Base-by-base conservation (phyloP, 2,888 invertebrate species). In the Clanis bilineata region DNA sequence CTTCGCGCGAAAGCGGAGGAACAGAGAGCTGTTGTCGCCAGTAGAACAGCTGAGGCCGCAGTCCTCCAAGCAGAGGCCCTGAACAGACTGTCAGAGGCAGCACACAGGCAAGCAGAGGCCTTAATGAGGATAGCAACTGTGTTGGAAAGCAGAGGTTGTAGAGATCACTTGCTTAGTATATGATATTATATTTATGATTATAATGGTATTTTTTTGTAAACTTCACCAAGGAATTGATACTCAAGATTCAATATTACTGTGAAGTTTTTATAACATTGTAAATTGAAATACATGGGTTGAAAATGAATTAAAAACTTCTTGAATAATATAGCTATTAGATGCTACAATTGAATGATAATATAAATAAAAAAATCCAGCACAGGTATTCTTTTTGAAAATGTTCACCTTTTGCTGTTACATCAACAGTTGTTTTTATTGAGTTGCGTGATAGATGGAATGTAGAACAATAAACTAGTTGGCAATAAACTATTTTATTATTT, bases 1-100 rank as follows among this genome's bases (percentile, higher is more conserved):
- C 69, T 74, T 12, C 70, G 85, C 41, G 87, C 87, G 0, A 82
- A 78, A 25, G 87, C 88, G 0, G 87, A 85, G 38, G 80, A 83
- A 58, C 72, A 76, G 12, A 69, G 82, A 2, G 82, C 78, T 0
- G 64, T 60, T 0, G 76, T 78, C 0, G 77, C 84, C 0, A 70
- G 71, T 0, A 82, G 79, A 56, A 81, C 71, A 32, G 83, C 87
- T 0, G 84, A 86, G 12, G 83, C 86, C 0, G 77, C 84, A 0
- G 54, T 81, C 0, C 28, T 79, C 0, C 88, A 88, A 51, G 85
- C 86, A 0, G 82, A 86, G 9, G 85, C 87, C 0, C 58, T 88
- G 18, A 79, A 70, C 59, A 81, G 76, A 32, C 66, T 88, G 0
- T 78, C 88, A 0, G 83, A 86, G 1, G 88, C 86, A 0, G 79